Evolutionary conservation across 1,140 invertebrate genomes (phyloP).

Genomic region (Dinoponera quadriceps): DNA sequence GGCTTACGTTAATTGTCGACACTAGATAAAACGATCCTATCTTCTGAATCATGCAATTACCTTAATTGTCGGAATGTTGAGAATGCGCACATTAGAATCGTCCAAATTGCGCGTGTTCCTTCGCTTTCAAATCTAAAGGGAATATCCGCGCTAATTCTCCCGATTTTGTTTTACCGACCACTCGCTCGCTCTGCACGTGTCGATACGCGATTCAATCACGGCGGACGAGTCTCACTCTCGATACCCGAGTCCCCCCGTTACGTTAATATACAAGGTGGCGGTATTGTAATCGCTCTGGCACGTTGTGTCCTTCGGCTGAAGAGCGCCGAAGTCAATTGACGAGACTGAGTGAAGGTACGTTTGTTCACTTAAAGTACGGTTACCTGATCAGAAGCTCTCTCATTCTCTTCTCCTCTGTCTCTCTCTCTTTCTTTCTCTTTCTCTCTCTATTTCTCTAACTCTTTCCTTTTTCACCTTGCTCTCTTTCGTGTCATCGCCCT

Average conservation of each 20-base stretch:
- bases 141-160: no score
- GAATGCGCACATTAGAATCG: no score
- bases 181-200: neutral
- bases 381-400: constrained; percentile 53
- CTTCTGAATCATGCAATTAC: no score
- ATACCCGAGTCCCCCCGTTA: constrained; percentile 17
- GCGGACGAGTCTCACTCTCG: neutral
- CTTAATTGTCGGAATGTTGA: no score
- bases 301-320: constrained; percentile 53
- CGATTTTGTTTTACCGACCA: neutral
- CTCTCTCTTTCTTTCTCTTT: neutral
- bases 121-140: neutral
- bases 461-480: neutral
- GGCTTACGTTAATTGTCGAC: no score
- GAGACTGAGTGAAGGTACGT: constrained; percentile 72
- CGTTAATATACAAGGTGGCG: constrained; percentile 43
- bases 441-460: neutral
- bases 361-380: constrained; percentile 57
- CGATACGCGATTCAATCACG: neutral
- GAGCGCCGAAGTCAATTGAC: constrained; percentile 69
- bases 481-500: constrained; percentile 24
- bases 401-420: neutral
- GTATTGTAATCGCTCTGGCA: constrained; percentile 62
- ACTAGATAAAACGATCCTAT: no score
- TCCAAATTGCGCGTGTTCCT: neutral